A percentile compares a stretch with the other conserved stretches of the same genome.
Evolutionary conservation across 1,140 invertebrate species (phyloP).

Genomic region (Theocolax elegans): DNA sequence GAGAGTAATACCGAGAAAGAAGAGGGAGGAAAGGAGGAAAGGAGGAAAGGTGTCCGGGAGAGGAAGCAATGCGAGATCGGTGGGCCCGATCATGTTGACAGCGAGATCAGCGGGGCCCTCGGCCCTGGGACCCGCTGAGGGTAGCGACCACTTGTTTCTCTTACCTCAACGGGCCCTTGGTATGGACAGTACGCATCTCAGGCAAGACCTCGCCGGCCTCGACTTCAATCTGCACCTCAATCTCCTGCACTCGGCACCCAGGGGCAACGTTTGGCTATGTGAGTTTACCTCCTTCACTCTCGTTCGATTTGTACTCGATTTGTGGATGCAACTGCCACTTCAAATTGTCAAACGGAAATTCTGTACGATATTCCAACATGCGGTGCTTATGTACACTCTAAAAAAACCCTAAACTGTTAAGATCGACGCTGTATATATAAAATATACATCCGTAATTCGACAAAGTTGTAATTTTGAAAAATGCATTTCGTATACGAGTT

Average conservation of each 20-base stretch:
- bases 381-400: too few species aligned
- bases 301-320: too few species aligned
- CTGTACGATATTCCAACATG: too few species aligned
- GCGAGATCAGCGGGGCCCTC: conserved; percentile 14
- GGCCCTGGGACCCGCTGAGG: conserved; percentile 59
- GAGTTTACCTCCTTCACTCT: conserved; percentile 63
- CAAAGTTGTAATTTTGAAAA: too few species aligned
- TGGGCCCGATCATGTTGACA: conserved; percentile 54
- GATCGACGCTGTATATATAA: too few species aligned
- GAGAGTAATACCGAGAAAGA: background rate
- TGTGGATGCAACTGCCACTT: background rate
- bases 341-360: too few species aligned
- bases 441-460: too few species aligned
- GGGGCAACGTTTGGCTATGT: conserved; percentile 75
- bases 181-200: conserved; percentile 71
- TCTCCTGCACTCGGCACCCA: conserved; percentile 69
- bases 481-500: too few species aligned
- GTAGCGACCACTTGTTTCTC: conserved; percentile 72
- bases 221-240: conserved; percentile 71
- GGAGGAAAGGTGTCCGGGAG: background rate
- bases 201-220: conserved; percentile 71
- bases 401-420: too few species aligned
- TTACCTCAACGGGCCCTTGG: conserved; percentile 71
- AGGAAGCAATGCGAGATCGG: background rate
- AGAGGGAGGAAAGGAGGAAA: too few species aligned